phyloP scores from a whole-genome alignment of 2,888 invertebrate genomes.

The Hydroisotoma schaefferi region DNA sequence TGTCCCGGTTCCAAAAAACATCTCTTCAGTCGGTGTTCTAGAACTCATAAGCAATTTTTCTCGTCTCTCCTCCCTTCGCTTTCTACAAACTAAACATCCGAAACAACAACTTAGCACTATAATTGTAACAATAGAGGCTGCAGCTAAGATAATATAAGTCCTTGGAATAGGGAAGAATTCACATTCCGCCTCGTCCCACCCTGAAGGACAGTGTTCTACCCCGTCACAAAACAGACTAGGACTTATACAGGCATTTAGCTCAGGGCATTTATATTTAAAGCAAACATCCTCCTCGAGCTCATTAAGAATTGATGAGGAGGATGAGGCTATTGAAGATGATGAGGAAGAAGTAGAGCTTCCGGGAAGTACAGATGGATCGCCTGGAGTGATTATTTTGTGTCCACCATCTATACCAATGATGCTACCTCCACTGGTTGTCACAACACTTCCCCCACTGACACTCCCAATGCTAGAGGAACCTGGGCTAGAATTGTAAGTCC shows the following conservation, averaged over 20 bases:
- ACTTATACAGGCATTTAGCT: slow-evolving; percentile 37
- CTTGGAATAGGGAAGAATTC: slow-evolving; percentile 41
- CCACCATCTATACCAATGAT: slow-evolving; percentile 13
- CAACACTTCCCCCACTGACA: neutral
- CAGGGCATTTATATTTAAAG: slow-evolving; percentile 42
- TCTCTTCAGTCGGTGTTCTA: slow-evolving; percentile 44
- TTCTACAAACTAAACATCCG: slow-evolving; percentile 38
- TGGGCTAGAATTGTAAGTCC: slow-evolving; percentile 27
- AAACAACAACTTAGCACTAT: slow-evolving; percentile 43
- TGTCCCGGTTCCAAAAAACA: slow-evolving; percentile 37
- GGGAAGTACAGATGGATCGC: neutral
- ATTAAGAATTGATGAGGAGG: slow-evolving; percentile 26
- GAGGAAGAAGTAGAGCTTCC: slow-evolving; percentile 23
- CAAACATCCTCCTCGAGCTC: slow-evolving; percentile 40
- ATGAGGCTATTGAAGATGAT: slow-evolving; percentile 22
- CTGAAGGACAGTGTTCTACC: slow-evolving; percentile 41
- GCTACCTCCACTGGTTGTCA: slow-evolving; percentile 9
- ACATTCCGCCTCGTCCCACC: slow-evolving; percentile 46
- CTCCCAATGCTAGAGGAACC: slow-evolving; percentile 8
- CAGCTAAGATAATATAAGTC: slow-evolving; percentile 38
- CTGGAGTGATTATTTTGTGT: slow-evolving; percentile 7
- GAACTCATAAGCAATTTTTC: slow-evolving; percentile 40
- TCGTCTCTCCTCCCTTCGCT: slow-evolving; percentile 34
- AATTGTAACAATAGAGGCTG: slow-evolving; percentile 32
- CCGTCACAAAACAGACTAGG: slow-evolving; percentile 45